Conservation (phyloP, 2,888 invertebrate species). For the Sinotaia quadrata region DNA sequence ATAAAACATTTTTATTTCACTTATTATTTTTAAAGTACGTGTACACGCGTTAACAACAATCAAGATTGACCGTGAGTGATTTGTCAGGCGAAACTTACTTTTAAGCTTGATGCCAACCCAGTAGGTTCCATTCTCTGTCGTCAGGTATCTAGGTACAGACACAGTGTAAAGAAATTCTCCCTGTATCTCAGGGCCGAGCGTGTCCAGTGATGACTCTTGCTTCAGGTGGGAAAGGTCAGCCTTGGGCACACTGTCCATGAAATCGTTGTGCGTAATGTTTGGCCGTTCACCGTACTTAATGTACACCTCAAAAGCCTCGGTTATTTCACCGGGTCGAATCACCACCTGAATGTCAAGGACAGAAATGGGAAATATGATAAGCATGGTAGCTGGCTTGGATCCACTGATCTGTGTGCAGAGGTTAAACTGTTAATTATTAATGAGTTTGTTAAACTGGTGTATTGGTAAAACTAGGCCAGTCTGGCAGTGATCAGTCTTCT, state of each 20-base stretch:
- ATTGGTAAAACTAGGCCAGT: too few relatives aligned
- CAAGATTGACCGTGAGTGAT: not conserved
- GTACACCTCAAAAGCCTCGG: conserved; percentile 49
- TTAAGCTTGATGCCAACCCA: conserved; percentile 62
- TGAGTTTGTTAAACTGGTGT: too few relatives aligned
- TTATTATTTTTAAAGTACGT: too few relatives aligned
- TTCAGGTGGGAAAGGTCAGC: conserved; percentile 35
- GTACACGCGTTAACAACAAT: too few relatives aligned
- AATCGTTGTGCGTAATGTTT: conserved; percentile 64
- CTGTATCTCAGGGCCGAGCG: conserved; percentile 21
- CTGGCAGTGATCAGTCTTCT: too few relatives aligned
- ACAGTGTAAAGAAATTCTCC: conserved; percentile 60
- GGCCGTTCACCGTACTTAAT: conserved; percentile 59
- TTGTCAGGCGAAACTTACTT: conserved; percentile 46
- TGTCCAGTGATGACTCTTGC: conserved; percentile 36
- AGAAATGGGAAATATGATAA: not conserved
- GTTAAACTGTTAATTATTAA: too few relatives aligned
- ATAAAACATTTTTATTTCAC: too few relatives aligned
- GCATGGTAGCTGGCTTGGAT: not conserved
- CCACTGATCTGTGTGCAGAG: too few relatives aligned
- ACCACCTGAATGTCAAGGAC: conserved; percentile 38
- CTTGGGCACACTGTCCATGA: conserved; percentile 54
- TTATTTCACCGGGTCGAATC: conserved; percentile 46
- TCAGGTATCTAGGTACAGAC: conserved; percentile 57
- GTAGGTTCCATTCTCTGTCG: conserved; percentile 65